A percentile compares a stretch with the other conserved stretches of the same genome.
Conservation (phyloP, 2,113 vertebrate genomes). For the Halcyon senegalensis region DNA sequence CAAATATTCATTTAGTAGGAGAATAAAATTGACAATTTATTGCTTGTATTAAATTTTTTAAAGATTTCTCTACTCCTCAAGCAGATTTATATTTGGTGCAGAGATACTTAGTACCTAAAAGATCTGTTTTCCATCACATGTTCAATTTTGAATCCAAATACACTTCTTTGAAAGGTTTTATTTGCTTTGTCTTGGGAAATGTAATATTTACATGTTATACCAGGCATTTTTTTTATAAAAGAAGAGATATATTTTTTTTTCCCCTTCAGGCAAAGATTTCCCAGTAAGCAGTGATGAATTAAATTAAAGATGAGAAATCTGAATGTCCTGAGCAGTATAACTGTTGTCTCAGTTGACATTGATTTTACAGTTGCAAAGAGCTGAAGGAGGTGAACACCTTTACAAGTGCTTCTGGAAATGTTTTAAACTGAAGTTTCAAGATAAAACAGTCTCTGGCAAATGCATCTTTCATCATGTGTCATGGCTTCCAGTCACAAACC, state of each 20-base stretch:
- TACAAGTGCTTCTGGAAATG: not conserved
- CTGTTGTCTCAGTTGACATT: not conserved
- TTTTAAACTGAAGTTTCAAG: not conserved
- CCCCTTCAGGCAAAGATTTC: not conserved
- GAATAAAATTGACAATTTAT: slow-evolving; percentile 12
- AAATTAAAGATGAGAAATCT: not conserved
- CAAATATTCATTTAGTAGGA: slow-evolving; percentile 31
- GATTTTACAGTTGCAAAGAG: not conserved
- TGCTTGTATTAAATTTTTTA: not conserved
- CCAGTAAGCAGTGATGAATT: not conserved
- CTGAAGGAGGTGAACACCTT: not conserved
- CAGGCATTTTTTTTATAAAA: not conserved
- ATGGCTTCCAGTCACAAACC: not conserved
- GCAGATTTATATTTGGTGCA: not conserved
- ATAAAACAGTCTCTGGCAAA: not conserved
- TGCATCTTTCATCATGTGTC: not conserved
- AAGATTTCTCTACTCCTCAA: slow-evolving; percentile 17
- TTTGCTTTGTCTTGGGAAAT: not conserved
- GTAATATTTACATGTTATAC: not conserved
- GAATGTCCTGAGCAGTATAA: not conserved
- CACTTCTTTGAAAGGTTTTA: not conserved
- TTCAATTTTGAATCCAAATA: not conserved
- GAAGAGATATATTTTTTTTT: not conserved
- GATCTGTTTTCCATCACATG: not conserved
- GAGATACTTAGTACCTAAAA: not conserved